Evolutionary conservation across 2,888 invertebrate species (phyloP), one percentile per base, ranked within the genome.

Genomic region (Enchytraeus crypticus): DNA sequence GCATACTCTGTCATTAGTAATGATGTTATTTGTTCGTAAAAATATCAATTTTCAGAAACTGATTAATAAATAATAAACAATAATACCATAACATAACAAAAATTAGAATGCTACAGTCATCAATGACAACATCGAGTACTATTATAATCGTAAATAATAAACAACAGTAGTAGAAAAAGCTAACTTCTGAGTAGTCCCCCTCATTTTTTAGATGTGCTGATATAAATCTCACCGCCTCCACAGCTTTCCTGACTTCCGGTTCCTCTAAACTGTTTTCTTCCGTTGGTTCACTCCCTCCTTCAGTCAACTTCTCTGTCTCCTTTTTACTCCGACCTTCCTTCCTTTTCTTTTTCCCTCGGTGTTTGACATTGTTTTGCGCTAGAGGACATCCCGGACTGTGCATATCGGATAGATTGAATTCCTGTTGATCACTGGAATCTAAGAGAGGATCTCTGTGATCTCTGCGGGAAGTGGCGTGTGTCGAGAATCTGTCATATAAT

Each of bases 181-280:
- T n/a, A n/a, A 96, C 96, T 86, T 95, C 93, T 80, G 95, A 93
- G 77, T 96, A 96, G 73, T 96, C 88, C 83, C 97, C 96, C 82
- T 97, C 97, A 79, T 92, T 92, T 71, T 93, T 86, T 72, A 97
- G 84, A 84, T 98, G 96, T 79, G 95, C 92, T 33, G 96, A 95
- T 70, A 98, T 97, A 80, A 97, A 97, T 79, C 95, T 92, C 23
- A 98, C 92, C 1, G 97, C 96, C 81, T 96, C 95, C n/a, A 95
- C 92, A 53, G 92, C 92, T 63, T 74, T 75, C 60, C 70, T 68
- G 14, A 72, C 79, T n/a, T n/a, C n/a, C n/a, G n/a, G n/a, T n/a
- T n/a, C n/a, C n/a, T n/a, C n/a, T n/a, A n/a, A n/a, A n/a, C n/a
- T n/a, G n/a, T n/a, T n/a, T n/a, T n/a, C n/a, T 75, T 81, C 95